Base-by-base conservation (phyloP, 2,888 invertebrate genomes). In the Parochlus steinenii region DNA sequence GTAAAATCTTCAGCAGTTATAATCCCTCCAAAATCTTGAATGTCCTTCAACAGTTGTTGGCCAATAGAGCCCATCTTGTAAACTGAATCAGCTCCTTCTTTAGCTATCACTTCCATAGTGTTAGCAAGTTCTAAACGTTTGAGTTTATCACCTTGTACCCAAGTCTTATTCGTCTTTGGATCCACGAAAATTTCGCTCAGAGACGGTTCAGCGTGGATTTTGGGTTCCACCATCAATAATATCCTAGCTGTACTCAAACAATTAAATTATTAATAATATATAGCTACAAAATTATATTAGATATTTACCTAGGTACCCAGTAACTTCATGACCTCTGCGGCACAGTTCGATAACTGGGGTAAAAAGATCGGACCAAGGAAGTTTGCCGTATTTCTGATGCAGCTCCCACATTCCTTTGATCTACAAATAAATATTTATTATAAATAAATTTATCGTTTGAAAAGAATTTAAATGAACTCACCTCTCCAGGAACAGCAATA, bases 401-500 rank as follows among this genome's bases (percentile, higher is more conserved):
- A 80, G 69, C 33, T 62, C 67, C 65, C 74, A 74, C 53, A 81
- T 81, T 2, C 87, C 89, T 40, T 65, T 34, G n/a, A n/a, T n/a
- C n/a, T n/a, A n/a, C n/a, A n/a, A n/a, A n/a, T n/a, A n/a, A n/a
- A n/a, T n/a, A n/a, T n/a, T n/a, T n/a, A n/a, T n/a, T n/a, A n/a
- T n/a, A n/a, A n/a, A n/a, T n/a, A n/a, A n/a, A n/a, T n/a, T n/a
- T n/a, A n/a, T n/a, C n/a, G n/a, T n/a, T n/a, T n/a, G n/a, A n/a
- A n/a, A n/a, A n/a, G n/a, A n/a, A n/a, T n/a, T n/a, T n/a, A n/a
- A n/a, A n/a, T n/a, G n/a, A n/a, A n/a, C n/a, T 59, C 17, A 89
- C 54, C 56, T 87, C 87, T 7, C 85, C 85, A 1, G 87, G 87
- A 7, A 89, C 75, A 12, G 76, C 87, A 15, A 80, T 65, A 1